phyloP scores from a whole-genome alignment of 2,797 vertebrate species.

The Myiotriccus ornatus region DNA sequence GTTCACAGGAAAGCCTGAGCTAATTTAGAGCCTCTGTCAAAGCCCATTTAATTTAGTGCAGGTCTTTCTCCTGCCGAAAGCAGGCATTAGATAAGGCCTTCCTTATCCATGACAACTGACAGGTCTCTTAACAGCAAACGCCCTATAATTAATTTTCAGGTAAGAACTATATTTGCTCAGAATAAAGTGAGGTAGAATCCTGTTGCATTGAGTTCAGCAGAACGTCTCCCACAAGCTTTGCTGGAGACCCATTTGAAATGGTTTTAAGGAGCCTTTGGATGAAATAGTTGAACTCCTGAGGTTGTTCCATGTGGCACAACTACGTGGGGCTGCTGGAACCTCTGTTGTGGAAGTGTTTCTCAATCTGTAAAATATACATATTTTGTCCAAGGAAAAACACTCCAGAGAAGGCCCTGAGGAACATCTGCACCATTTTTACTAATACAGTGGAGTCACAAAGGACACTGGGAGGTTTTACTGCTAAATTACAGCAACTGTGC shows the following conservation, averaged over 20 bases:
- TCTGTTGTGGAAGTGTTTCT: background rate
- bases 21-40: constrained; percentile 31
- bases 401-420: background rate
- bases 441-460: background rate
- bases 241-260: background rate
- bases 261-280: background rate
- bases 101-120: constrained; percentile 46
- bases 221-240: background rate
- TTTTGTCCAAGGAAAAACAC: background rate
- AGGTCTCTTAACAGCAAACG: constrained; percentile 27
- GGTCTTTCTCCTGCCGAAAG: constrained; percentile 11
- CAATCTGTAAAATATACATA: background rate
- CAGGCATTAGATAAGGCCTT: constrained; percentile 36
- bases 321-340: fast-evolving
- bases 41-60: constrained; percentile 50
- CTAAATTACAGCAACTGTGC: background rate
- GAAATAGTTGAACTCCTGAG: background rate
- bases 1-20: constrained; percentile 21
- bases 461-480: background rate
- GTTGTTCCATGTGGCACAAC: background rate
- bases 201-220: background rate
- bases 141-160: constrained; percentile 42
- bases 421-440: background rate
- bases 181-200: background rate
- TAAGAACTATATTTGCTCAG: constrained; percentile 26